These are phyloP conservation scores for Chionodraco myersi DNA, from an alignment of 2,113 vertebrate genomes.

Conservation along the genomic window DNA sequence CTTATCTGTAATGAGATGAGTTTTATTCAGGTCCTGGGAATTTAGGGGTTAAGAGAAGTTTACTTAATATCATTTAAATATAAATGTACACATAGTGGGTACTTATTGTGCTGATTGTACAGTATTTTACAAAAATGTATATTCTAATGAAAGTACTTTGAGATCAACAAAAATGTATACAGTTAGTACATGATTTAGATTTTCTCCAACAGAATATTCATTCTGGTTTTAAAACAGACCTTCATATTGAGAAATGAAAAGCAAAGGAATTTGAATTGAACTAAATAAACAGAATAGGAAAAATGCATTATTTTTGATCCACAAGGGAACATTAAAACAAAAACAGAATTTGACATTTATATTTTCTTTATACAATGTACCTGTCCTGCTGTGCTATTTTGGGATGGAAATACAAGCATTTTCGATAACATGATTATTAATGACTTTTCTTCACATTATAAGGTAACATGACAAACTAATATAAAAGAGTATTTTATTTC, in stretches of 20 bases:
- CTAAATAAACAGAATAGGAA: neutral
- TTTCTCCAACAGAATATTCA: neutral
- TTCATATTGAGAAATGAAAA: neutral
- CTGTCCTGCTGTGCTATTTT: neutral
- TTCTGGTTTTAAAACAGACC: neutral
- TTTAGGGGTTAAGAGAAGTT: neutral
- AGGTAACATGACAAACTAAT: neutral
- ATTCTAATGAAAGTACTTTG: no score
- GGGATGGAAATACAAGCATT: neutral
- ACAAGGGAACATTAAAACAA: no score
- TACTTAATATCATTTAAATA: neutral
- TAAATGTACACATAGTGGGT: neutral
- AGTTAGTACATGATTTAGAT: no score
- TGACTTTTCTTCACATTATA: neutral
- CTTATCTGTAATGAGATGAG: neutral
- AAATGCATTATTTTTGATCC: neutral
- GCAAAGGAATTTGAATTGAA: neutral
- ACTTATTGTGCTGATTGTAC: no score
- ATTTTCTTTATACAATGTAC: neutral
- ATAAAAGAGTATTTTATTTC: neutral
- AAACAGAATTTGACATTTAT: neutral
- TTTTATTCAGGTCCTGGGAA: neutral
- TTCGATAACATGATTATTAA: neutral
- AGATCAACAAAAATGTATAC: no score
- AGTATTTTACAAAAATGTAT: no score